These are phyloP conservation scores for Eupithecia dodoneata DNA, from an alignment of 2,888 invertebrate genomes.

Conservation along the genomic window DNA sequence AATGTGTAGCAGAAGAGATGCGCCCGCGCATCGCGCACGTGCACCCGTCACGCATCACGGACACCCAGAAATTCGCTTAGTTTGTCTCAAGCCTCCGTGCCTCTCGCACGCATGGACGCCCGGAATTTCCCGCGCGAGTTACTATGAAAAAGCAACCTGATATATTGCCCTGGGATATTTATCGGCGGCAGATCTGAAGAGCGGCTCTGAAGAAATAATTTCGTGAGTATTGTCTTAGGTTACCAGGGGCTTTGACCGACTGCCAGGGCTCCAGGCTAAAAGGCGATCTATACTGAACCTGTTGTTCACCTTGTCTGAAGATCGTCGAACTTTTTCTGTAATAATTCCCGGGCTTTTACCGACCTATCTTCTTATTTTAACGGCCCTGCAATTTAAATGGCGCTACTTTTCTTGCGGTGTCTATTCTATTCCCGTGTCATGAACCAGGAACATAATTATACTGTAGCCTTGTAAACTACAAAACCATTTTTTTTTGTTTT, in stretches of 20 bases:
- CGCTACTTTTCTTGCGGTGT: background rate
- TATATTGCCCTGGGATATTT: conserved; percentile 55
- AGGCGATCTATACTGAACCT: conserved; percentile 66
- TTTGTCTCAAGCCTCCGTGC: conserved; percentile 72
- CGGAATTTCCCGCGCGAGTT: conserved; percentile 69
- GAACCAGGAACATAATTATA: background rate
- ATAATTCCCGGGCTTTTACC: conserved; percentile 46
- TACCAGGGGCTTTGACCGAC: conserved; percentile 60
- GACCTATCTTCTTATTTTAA: conserved; percentile 15
- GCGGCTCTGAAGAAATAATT: conserved; percentile 65
- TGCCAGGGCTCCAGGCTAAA: conserved; percentile 56
- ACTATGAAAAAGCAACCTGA: conserved; percentile 69
- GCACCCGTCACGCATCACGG: conserved; percentile 78
- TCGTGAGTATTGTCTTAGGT: conserved; percentile 64
- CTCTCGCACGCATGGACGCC: conserved; percentile 70
- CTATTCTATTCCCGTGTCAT: background rate
- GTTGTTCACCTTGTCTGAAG: conserved; percentile 68
- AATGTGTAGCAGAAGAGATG: conserved; percentile 55
- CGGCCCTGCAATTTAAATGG: conserved; percentile 7
- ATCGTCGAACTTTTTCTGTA: conserved; percentile 62
- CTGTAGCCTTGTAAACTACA: background rate
- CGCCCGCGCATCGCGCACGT: conserved; percentile 74
- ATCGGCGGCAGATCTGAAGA: conserved; percentile 50
- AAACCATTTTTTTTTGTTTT: background rate
- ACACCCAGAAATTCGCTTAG: conserved; percentile 78